Evolutionary conservation across 2,113 vertebrate genomes (phyloP).

Genomic region (Serinus canaria): DNA sequence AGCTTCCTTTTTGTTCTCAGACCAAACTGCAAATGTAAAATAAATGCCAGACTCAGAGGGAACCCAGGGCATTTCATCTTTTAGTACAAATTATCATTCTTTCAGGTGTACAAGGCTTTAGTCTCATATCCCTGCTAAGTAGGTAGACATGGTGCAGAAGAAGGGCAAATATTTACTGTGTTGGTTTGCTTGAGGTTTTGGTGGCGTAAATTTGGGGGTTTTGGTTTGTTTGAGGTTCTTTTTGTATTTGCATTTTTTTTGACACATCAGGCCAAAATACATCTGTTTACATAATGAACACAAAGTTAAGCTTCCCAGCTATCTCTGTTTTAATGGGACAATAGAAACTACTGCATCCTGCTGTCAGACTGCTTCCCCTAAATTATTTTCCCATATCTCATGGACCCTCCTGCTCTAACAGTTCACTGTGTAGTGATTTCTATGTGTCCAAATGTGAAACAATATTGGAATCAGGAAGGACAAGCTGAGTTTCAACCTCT

Average conservation of each 20-base stretch:
- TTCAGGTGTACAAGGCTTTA: neutral
- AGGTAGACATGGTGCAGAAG: neutral
- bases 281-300: neutral
- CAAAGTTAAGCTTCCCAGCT: conserved; percentile 10
- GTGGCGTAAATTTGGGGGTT: accelerated
- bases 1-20: neutral
- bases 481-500: conserved; percentile 7
- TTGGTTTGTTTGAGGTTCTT: neutral
- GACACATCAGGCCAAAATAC: neutral
- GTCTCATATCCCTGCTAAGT: neutral
- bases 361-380: conserved; percentile 40
- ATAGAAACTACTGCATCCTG: conserved; percentile 29
- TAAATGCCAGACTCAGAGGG: neutral
- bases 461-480: conserved; percentile 29
- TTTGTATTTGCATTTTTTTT: neutral
- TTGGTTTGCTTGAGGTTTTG: neutral
- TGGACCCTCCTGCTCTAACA: neutral
- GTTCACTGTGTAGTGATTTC: neutral
- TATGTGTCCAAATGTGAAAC: neutral
- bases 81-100: neutral
- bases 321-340: conserved; percentile 18
- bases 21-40: neutral
- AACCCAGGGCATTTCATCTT: neutral
- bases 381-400: conserved; percentile 11
- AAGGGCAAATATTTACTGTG: neutral